phyloP scores from a whole-genome alignment of 2,888 invertebrate species.

The Dynastes grantii region DNA sequence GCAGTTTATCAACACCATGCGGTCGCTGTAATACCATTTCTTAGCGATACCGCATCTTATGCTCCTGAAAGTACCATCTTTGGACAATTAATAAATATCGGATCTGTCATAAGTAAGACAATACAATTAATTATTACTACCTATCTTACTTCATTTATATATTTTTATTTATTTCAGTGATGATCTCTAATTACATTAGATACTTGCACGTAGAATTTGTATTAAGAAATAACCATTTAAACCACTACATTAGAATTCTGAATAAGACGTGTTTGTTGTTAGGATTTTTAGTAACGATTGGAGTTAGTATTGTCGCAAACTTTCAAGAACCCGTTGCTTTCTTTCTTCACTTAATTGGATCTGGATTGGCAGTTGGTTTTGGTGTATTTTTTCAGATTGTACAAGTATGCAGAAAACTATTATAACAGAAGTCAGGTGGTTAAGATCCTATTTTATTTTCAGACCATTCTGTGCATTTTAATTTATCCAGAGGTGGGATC shows the following conservation, averaged over 20 bases:
- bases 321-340: slow-evolving; percentile 81
- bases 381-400: slow-evolving; percentile 87
- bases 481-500: slow-evolving; percentile 27
- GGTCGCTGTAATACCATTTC: slow-evolving; percentile 78
- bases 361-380: slow-evolving; percentile 82
- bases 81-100: slow-evolving; percentile 79
- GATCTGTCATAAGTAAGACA: slow-evolving; percentile 52
- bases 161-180: slow-evolving; percentile 48
- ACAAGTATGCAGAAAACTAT: slow-evolving; percentile 73
- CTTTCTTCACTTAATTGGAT: slow-evolving; percentile 79
- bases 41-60: slow-evolving; percentile 79
- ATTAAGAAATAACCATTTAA: slow-evolving; percentile 17
- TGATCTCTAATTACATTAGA: slow-evolving; percentile 48
- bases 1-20: slow-evolving; percentile 77
- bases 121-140: neutral
- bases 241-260: neutral
- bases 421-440: neutral
- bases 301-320: slow-evolving; percentile 81
- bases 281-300: slow-evolving; percentile 77
- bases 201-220: slow-evolving; percentile 53
- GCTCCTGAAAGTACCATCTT: slow-evolving; percentile 84
- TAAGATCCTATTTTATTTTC: neutral
- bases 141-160: neutral
- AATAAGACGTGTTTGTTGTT: slow-evolving; percentile 49
- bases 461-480: slow-evolving; percentile 7